Evolutionary conservation across 2,797 vertebrate genomes (phyloP), one percentile per base, ranked within the genome.

Genomic region (Parauchenoglanis punctatus): DNA sequence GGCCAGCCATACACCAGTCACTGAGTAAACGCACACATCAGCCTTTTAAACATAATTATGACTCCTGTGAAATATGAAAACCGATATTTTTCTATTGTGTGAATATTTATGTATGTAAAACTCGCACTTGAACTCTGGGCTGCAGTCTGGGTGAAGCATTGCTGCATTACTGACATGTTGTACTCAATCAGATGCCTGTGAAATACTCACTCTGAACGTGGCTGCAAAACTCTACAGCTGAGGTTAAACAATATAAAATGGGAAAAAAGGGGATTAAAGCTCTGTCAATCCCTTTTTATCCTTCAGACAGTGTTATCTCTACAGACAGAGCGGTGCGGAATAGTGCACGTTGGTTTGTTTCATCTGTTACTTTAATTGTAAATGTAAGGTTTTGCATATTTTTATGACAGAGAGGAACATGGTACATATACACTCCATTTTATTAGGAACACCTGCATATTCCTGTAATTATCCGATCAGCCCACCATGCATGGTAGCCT

Each of bases 1-100:
- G 17, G 44, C 65, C 84, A 78, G 61, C 75, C 68, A 35, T 12
- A 70, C 81, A 83, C 76, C 63, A 84, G 78, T 86, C 85, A 44
- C 80, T 83, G 72, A 78, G 75, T 49, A 81, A 49, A 82, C 56
- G 17, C 25, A 63, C 40, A n/a, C 23, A 28, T 72, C n/a, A 59
- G 56, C 75, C 49, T 86, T 13, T 23, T 13, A 72, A 31, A 23
- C 4, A 40, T 40, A 86, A 35, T n/a, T 20, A 56, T 25, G 78
- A 44, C 31, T 61, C 44, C 35, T 25, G 12, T 44, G 35, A 61
- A 81, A 63, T 59, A 10, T 25, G 23, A 49, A 31, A 82, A 65
- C 7, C 15, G 8, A 78, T 31, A 31, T 54, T 20, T 56, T 80
- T 59, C 31, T 18, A 82, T 82, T 44, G 44, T 17, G 12, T 63